phyloP scores from a whole-genome alignment of 2,113 vertebrate species.

The Leucopsar rothschildi region DNA sequence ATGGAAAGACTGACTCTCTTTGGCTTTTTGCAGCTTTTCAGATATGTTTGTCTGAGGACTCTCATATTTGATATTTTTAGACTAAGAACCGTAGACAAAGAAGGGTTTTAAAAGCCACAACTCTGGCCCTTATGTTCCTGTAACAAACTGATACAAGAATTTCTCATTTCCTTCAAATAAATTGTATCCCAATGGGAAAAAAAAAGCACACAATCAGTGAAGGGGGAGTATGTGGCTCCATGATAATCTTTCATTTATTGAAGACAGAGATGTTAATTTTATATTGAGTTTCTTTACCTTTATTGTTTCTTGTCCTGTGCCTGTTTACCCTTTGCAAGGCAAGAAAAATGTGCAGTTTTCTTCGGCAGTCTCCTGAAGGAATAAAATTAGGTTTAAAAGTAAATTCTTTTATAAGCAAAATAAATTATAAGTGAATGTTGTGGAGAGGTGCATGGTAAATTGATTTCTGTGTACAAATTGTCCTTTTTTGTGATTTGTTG shows the following conservation, averaged over 20 bases:
- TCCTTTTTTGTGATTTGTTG: constrained; percentile 60
- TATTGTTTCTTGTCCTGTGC: background rate
- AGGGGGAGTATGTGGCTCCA: background rate
- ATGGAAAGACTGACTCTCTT: background rate
- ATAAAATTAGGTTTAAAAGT: constrained; percentile 60
- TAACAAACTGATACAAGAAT: background rate
- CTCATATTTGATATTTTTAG: background rate
- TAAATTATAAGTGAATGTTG: constrained; percentile 58
- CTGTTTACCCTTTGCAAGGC: background rate
- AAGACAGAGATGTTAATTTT: background rate
- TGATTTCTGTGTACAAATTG: constrained; percentile 67
- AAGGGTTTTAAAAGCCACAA: background rate
- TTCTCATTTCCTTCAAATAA: background rate
- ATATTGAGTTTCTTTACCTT: background rate
- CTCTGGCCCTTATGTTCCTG: background rate
- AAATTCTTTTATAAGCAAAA: constrained; percentile 63
- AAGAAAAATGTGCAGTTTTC: background rate
- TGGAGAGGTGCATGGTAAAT: constrained; percentile 65
- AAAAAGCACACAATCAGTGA: background rate
- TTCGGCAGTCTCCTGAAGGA: background rate
- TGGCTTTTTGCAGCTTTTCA: background rate
- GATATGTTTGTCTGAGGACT: background rate
- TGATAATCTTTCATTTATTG: background rate
- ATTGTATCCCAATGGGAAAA: background rate
- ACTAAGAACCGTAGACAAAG: background rate